Conservation (phyloP, 1,140 invertebrate species). For the Nasonia longicornis region DNA sequence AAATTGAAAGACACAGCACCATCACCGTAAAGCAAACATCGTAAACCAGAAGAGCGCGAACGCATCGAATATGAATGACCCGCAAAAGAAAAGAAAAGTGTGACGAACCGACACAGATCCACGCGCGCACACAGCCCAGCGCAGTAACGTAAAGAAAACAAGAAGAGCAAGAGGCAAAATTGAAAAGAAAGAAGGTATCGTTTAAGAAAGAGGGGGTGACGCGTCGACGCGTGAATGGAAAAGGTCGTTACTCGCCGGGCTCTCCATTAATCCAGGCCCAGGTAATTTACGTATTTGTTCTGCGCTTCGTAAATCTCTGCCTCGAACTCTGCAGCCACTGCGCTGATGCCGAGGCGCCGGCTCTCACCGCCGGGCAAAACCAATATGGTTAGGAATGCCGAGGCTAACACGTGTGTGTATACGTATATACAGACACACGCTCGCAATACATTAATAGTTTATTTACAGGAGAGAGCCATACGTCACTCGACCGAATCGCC, state of each 20-base stretch:
- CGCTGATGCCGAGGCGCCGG: constrained; percentile 27
- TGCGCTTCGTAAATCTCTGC: constrained; percentile 45
- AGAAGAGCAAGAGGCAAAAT: constrained; percentile 2
- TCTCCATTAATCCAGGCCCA: constrained; percentile 37
- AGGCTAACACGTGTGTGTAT: constrained; percentile 2
- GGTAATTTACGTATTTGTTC: constrained; percentile 47
- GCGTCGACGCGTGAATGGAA: constrained; percentile 40
- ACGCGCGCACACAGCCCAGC: background rate
- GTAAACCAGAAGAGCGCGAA: background rate
- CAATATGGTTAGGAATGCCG: constrained; percentile 48
- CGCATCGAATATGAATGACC: background rate
- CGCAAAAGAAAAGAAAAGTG: background rate
- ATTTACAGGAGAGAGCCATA: constrained; percentile 42
- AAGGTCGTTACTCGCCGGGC: constrained; percentile 34
- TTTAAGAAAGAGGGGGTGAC: constrained; percentile 21
- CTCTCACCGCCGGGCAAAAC: constrained; percentile 43
- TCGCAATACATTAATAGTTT: constrained; percentile 44
- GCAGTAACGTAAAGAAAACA: background rate
- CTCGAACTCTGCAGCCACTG: background rate
- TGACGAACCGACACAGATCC: background rate
- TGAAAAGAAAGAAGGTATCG: constrained; percentile 4
- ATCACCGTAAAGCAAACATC: background rate
- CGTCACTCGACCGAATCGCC: constrained; percentile 12
- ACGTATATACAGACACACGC: background rate
- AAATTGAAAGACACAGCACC: background rate